phyloP scores from a whole-genome alignment of 37 sponge, comb jelly and placozoan genomes.

The Diacarnus erythraeanus region DNA sequence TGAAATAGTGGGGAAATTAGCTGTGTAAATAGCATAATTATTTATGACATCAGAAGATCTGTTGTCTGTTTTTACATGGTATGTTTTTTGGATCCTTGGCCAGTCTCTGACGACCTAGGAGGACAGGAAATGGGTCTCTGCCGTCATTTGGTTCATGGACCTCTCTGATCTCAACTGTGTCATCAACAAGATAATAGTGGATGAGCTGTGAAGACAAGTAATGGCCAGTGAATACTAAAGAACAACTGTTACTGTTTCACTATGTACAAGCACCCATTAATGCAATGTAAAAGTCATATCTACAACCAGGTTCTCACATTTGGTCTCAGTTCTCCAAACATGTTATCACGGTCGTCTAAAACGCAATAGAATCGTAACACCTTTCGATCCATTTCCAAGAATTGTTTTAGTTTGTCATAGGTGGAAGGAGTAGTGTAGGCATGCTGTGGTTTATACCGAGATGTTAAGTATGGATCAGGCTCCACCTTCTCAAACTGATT shows the following conservation, averaged over 20 bases:
- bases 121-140: constrained; percentile 94
- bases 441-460: constrained; percentile 63
- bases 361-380: constrained; percentile 93
- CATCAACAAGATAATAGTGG: constrained; percentile 96
- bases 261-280: not conserved
- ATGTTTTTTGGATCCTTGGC: constrained; percentile 72
- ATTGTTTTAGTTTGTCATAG: constrained; percentile 95
- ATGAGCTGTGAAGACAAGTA: constrained; percentile 58
- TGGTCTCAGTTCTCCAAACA: constrained; percentile 97
- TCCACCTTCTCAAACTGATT: constrained; percentile 59
- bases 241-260: not conserved
- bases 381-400: constrained; percentile 89
- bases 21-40: constrained; percentile 18
- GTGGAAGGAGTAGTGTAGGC: constrained; percentile 75
- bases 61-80: constrained; percentile 45
- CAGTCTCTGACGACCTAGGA: constrained; percentile 87
- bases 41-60: not conserved
- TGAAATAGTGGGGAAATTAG: constrained; percentile 78
- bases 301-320: constrained; percentile 55
- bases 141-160: constrained; percentile 93
- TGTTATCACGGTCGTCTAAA: constrained; percentile 97
- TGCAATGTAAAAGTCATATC: not conserved
- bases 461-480: constrained; percentile 85
- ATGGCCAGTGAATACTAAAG: not conserved
- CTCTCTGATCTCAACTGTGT: constrained; percentile 94